Evolutionary conservation across 37 sponge, comb jelly and placozoan species (phyloP), one percentile per base, ranked within the genome.

Genomic region (Beroe ovata): DNA sequence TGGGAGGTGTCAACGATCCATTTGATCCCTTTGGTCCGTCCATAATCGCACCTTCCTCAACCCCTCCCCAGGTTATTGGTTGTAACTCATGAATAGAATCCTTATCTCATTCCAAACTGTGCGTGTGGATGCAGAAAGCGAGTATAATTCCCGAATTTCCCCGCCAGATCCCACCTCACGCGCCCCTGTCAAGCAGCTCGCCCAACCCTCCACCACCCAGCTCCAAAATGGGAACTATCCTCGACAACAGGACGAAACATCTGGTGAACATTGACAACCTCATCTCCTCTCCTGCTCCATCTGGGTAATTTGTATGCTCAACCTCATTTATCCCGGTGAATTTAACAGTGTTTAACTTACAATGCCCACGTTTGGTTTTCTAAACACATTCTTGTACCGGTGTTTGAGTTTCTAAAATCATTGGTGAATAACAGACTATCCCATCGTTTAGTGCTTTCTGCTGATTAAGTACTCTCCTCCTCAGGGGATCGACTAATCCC

Each of bases 221-320:
- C 47, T 77, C 42, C 84, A 77, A 77, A 35, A 77, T 77, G 84
- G 54, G 54, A 1, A 77, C 84, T 16, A 77, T 77, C 26, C 84
- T 77, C 1, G 84, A 77, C 54, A 77, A 39, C 47, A 11, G 84
- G 22, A 42, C 84, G 8, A 77, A 77, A 40, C 84, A 77, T 16
- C 54, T 77, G 47, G 84, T 77, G 0, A 77, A 77, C 47, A 77
- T 77, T 40, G 84, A 77, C 28, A 77, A 77, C 28, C 84, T 77
- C 84, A 77, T 77, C 84, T 77, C 84, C 26, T 42, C 42, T 3
- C 84, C 16, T 23, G 41, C 38, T 30, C 71, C 71, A 35, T 20
- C 8, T 30, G 29, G 71, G 71, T 63, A n/a, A 63, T 14, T 22
- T 8, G n/a, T n/a, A n/a, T n/a, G n/a, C n/a, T n/a, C n/a, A n/a